A percentile compares a stretch with the other conserved stretches of the same genome.
Evolutionary conservation across 2,797 vertebrate genomes (phyloP).

Genomic region (Sebastes glaucus): DNA sequence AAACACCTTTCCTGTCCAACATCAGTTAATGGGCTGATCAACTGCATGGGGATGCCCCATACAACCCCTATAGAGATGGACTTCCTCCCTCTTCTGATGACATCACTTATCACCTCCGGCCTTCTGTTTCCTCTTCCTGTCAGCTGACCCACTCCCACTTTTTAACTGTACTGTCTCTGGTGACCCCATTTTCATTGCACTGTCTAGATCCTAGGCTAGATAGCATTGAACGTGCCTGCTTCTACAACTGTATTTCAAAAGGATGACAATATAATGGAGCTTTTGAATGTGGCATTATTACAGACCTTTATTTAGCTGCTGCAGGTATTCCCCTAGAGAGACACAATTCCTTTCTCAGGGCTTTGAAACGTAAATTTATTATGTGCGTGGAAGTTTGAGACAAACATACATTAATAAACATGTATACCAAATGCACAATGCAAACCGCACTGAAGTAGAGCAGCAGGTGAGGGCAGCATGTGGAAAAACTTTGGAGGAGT

Average conservation of each 20-base stretch:
- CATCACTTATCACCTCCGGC: conserved; percentile 75
- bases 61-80: conserved; percentile 59
- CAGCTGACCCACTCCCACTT: conserved; percentile 53
- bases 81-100: conserved; percentile 72
- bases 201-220: conserved; percentile 46
- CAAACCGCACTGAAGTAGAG: not conserved
- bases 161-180: conserved; percentile 50
- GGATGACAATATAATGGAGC: conserved; percentile 44
- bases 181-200: conserved; percentile 50
- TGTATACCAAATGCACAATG: not conserved
- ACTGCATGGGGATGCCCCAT: conserved; percentile 48
- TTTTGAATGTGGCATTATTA: conserved; percentile 24
- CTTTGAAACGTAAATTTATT: conserved; percentile 1
- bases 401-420: conserved; percentile 6
- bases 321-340: conserved; percentile 14
- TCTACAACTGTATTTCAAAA: conserved; percentile 38
- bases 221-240: conserved; percentile 34
- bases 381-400: conserved; percentile 13
- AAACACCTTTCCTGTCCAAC: conserved; percentile 47
- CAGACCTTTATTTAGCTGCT: conserved; percentile 32
- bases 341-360: conserved; percentile 42
- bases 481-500: conserved; percentile 69
- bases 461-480: conserved; percentile 70
- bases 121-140: conserved; percentile 82
- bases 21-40: conserved; percentile 34